phyloP scores from a whole-genome alignment of 1,140 invertebrate genomes.

The Drosophila nannoptera region DNA sequence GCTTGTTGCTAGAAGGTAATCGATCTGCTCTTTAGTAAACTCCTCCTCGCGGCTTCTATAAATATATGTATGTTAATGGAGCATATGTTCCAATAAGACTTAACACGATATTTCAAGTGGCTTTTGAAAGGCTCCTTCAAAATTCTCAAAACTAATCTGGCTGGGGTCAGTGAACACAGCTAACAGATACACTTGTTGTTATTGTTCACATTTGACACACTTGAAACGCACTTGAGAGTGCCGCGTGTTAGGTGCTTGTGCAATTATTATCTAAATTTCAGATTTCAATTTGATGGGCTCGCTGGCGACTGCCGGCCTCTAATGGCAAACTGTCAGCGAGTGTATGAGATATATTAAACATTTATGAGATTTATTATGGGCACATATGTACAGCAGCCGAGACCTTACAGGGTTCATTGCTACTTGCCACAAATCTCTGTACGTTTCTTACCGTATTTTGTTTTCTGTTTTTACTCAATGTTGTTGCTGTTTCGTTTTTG shows the following conservation, averaged over 20 bases:
- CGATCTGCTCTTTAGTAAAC: no score
- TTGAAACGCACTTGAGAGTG: constrained; percentile 35
- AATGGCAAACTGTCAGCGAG: constrained; percentile 27
- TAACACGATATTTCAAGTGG: no score
- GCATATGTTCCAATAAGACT: no score
- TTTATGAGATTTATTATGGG: constrained; percentile 54
- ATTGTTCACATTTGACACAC: constrained; percentile 17
- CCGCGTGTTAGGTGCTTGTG: constrained; percentile 13
- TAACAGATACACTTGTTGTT: neutral
- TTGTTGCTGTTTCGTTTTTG: constrained; percentile 26
- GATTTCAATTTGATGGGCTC: constrained; percentile 21
- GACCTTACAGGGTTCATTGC: constrained; percentile 73
- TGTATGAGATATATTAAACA: constrained; percentile 59
- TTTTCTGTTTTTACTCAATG: no score
- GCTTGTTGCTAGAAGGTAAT: no score
- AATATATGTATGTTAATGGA: no score
- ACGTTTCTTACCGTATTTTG: neutral
- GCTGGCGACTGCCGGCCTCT: neutral
- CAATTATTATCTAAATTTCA: constrained; percentile 38
- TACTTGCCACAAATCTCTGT: constrained; percentile 65
- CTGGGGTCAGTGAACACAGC: no score
- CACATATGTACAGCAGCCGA: constrained; percentile 48
- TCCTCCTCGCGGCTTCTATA: no score
- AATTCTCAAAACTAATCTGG: no score
- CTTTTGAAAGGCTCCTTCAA: no score